phyloP scores from a whole-genome alignment of 2,888 invertebrate genomes.

The Sarcophaga carnaria region DNA sequence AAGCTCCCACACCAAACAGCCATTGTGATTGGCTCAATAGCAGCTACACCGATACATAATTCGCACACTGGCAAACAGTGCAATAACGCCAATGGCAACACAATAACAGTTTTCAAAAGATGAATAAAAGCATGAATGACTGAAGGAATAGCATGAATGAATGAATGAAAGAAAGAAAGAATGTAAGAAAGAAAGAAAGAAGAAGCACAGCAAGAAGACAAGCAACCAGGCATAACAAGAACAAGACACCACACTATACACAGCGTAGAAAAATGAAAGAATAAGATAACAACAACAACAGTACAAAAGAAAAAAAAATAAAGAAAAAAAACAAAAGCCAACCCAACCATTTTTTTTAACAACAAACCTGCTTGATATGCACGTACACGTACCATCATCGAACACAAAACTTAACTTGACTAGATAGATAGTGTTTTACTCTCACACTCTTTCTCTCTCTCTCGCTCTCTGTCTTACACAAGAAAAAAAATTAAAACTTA shows the following conservation, averaged over 20 bases:
- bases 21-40: constrained; percentile 81
- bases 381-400: too few species aligned
- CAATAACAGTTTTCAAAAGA: constrained; percentile 58
- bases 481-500: neutral
- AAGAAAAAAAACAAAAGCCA: constrained; percentile 56
- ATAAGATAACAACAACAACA: constrained; percentile 50
- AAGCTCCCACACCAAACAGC: constrained; percentile 80
- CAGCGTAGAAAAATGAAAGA: constrained; percentile 19
- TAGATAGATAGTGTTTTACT: neutral
- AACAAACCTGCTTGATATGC: neutral
- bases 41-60: constrained; percentile 69
- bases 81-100: constrained; percentile 70
- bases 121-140: constrained; percentile 42
- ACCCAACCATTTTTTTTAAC: constrained; percentile 25
- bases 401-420: neutral
- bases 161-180: neutral
- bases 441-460: constrained; percentile 15
- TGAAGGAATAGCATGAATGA: neutral
- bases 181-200: neutral
- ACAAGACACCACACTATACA: constrained; percentile 17
- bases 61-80: constrained; percentile 62
- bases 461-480: neutral
- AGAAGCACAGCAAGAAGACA: constrained; percentile 28
- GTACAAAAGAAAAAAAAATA: neutral
- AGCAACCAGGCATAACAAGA: constrained; percentile 42